These are phyloP conservation scores for Grantiella picta DNA, from an alignment of 2,113 vertebrate species.

Conservation along the genomic window DNA sequence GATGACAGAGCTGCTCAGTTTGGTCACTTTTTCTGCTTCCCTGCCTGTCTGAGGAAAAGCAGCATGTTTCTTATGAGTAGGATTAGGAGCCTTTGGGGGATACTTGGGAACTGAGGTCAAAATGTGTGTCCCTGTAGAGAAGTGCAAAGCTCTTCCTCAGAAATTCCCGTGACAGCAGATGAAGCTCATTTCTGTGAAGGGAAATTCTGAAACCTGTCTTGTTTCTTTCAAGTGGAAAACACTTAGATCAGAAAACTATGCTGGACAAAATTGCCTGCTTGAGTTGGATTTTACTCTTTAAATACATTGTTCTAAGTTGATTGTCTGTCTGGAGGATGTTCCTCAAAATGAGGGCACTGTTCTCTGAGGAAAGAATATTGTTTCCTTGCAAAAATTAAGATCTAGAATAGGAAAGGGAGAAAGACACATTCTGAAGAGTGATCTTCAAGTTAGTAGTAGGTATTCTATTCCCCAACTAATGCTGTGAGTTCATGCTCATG, in stretches of 20 bases:
- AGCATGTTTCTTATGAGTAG: background rate
- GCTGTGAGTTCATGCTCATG: background rate
- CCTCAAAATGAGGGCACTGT: background rate
- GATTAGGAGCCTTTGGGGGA: background rate
- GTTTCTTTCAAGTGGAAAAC: background rate
- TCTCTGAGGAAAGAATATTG: background rate
- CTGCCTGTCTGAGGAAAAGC: background rate
- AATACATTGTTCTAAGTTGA: background rate
- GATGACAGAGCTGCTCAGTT: background rate
- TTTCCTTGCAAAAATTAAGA: background rate
- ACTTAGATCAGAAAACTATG: background rate
- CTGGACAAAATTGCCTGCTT: background rate
- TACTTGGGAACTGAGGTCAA: background rate
- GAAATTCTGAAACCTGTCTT: background rate
- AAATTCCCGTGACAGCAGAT: fast-evolving
- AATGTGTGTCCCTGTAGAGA: background rate
- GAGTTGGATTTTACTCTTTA: background rate
- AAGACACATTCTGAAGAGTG: background rate
- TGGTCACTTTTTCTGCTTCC: background rate
- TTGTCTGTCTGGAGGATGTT: background rate
- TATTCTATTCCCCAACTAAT: background rate
- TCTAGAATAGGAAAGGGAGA: background rate
- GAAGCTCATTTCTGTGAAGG: background rate
- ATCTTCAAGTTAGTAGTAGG: background rate
- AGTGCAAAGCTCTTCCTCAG: background rate